Evolutionary conservation across 2,888 invertebrate species (phyloP).

Genomic region (Seira ritae): DNA sequence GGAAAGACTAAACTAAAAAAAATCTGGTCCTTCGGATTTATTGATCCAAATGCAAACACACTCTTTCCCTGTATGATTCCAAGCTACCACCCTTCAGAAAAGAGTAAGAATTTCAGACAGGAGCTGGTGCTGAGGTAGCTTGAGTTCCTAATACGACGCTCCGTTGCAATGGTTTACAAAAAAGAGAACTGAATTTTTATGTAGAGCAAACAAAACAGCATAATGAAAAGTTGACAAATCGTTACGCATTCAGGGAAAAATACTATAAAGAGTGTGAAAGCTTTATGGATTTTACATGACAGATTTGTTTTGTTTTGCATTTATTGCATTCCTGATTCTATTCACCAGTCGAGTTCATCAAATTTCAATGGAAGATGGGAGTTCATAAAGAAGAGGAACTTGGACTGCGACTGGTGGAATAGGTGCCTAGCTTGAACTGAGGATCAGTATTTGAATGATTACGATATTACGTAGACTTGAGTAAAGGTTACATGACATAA

Average conservation of each 20-base stretch:
- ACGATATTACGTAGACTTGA: not conserved
- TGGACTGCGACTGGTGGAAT: too few species aligned
- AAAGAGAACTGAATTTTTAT: not conserved
- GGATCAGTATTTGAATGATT: too few species aligned
- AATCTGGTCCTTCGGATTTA: too few species aligned
- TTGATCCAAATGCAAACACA: not conserved
- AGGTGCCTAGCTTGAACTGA: too few species aligned
- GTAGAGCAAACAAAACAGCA: not conserved
- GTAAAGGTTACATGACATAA: not conserved
- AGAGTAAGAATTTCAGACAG: not conserved
- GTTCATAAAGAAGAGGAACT: not conserved
- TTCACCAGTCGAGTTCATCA: constrained; percentile 27
- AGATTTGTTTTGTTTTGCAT: not conserved
- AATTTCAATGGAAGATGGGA: constrained; percentile 6
- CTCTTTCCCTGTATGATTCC: too few species aligned
- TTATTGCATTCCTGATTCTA: constrained; percentile 48
- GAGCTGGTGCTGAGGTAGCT: not conserved
- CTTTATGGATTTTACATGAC: not conserved
- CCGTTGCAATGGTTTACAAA: not conserved
- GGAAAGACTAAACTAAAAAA: not conserved
- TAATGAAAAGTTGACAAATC: not conserved
- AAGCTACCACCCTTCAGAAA: not conserved
- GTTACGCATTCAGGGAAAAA: not conserved
- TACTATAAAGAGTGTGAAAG: not conserved
- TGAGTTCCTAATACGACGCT: not conserved